phyloP scores from a whole-genome alignment of 2,797 vertebrate species.

The Semaprochilodus insignis region DNA sequence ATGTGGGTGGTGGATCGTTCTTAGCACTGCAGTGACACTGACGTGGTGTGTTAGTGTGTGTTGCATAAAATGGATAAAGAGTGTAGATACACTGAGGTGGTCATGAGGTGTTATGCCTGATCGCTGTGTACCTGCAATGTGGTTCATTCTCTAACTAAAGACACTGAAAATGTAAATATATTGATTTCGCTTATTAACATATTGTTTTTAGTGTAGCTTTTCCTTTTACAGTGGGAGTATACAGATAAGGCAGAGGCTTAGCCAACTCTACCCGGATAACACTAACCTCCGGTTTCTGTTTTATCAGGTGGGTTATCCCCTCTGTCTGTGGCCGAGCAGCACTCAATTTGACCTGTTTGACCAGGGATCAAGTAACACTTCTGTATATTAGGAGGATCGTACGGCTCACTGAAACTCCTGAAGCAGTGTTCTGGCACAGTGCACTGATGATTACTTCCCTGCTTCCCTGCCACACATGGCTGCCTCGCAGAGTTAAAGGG shows the following conservation, averaged over 20 bases:
- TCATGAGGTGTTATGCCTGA: too few relatives aligned
- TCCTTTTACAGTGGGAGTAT: background rate
- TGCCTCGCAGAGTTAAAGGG: background rate
- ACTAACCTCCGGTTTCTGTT: background rate
- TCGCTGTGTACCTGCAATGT: too few relatives aligned
- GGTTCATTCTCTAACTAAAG: too few relatives aligned
- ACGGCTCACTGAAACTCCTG: slow-evolving; percentile 4
- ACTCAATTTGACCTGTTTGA: slow-evolving; percentile 41
- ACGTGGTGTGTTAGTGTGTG: too few relatives aligned
- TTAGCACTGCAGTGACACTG: too few relatives aligned
- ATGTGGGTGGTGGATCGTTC: too few relatives aligned
- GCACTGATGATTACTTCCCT: background rate
- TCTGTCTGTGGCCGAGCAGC: background rate
- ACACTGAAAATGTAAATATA: too few relatives aligned
- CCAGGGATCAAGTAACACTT: slow-evolving; percentile 53
- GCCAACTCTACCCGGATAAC: background rate
- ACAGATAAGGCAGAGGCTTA: background rate
- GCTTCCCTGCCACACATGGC: background rate
- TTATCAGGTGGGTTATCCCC: slow-evolving; percentile 6
- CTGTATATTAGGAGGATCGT: slow-evolving; percentile 35
- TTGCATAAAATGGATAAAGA: too few relatives aligned
- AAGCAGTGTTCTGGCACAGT: slow-evolving; percentile 27
- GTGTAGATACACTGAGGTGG: too few relatives aligned
- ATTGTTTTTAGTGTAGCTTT: background rate
- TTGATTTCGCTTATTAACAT: too few relatives aligned